phyloP scores from a whole-genome alignment of 2,113 vertebrate genomes.

The Silurus meridionalis region DNA sequence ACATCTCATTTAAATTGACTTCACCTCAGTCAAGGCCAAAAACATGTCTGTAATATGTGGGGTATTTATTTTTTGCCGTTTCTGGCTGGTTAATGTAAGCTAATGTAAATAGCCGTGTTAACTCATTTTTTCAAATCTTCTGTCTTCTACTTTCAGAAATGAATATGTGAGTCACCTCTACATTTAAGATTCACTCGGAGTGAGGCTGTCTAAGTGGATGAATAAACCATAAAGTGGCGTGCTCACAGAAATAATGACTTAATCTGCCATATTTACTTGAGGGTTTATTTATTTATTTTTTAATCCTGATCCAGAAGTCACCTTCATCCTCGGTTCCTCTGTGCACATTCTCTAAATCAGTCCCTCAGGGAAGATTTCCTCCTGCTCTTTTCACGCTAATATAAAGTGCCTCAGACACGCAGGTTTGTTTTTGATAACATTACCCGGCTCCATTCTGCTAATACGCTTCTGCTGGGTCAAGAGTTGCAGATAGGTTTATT shows the following conservation, averaged over 20 bases:
- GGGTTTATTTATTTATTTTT: not conserved
- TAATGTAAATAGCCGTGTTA: not conserved
- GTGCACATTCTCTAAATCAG: not conserved
- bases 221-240: conserved; percentile 16
- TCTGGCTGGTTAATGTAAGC: not conserved
- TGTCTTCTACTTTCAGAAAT: not conserved
- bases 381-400: not conserved
- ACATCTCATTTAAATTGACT: not conserved
- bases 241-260: conserved; percentile 33
- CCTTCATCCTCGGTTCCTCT: conserved; percentile 6
- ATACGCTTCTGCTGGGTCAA: not conserved
- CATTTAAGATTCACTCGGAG: conserved; percentile 21
- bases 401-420: conserved; percentile 1
- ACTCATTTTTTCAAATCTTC: not conserved
- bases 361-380: not conserved
- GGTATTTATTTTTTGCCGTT: not conserved
- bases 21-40: not conserved
- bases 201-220: conserved; percentile 27
- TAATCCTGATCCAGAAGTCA: conserved; percentile 20
- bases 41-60: not conserved
- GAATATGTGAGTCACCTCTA: not conserved
- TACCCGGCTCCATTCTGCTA: not conserved
- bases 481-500: conserved; percentile 20
- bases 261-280: conserved; percentile 43
- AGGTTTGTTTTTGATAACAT: not conserved